Base-by-base conservation (phyloP, 1,140 invertebrate species). In the Drosophila leontia region DNA sequence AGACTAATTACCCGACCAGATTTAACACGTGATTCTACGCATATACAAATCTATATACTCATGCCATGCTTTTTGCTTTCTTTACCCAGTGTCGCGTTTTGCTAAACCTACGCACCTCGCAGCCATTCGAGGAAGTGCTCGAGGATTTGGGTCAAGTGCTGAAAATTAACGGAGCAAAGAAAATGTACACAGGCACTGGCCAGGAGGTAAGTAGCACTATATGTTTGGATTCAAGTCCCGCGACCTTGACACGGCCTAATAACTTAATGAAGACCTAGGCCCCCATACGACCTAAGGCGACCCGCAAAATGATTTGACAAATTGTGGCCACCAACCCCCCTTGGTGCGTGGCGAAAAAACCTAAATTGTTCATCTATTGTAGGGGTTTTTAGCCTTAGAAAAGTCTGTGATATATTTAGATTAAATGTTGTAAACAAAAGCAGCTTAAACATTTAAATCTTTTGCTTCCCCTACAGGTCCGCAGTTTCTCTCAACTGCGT, bases 121-220 rank as follows among this genome's bases (percentile, higher is more conserved):
- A 98, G 91, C 97, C 97, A 3, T 99, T 98, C 91, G 98, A 99
- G 93, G 97, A 98, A 91, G 97, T 99, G n/a, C 93, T 99, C 59
- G 96, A 97, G 92, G 98, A 99, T 94, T 94, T 98, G 80, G 97
- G 97, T 69, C 97, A 98, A 94, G 97, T 98, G 47, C 94, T 98
- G 44, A 98, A 97, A 94, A 97, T 98, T 96, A 97, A 95, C 82
- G 96, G 97, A 68, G 97, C 97, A 62, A 97, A 97, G 92, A 95
- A 96, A 93, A 97, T 98, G 96, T 97, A 97, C 93, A 98, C 97
- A 51, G 96, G 97, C 32, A 96, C 96, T 9, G 97, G 97, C 61
- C 96, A 98, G 95, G 97, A 98, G 95, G 97, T 97, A 94, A 93
- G 77, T 67, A 37, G 23, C 5, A 48, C 45, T 48, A 9, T 7